Base-by-base conservation (phyloP, 2,113 vertebrate genomes). In the Caranx ignobilis region DNA sequence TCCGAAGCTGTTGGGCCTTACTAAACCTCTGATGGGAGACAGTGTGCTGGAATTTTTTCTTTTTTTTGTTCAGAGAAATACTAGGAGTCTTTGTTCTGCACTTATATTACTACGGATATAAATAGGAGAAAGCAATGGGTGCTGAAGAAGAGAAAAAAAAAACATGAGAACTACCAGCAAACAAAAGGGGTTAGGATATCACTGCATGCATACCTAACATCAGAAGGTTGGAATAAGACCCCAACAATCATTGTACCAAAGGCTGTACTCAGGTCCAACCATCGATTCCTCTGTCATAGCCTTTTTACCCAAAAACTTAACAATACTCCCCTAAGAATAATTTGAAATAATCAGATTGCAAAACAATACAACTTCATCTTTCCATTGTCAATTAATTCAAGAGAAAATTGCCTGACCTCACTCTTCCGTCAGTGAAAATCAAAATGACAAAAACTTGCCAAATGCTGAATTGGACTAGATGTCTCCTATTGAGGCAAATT, bases 1-100 rank as follows among this genome's bases (percentile, higher is more conserved):
- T 99, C 97, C 97, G 91, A 96, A 96, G 95, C 96, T 94, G 95
- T 96, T 95, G 95, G 96, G 96, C 94, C 92, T 94, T 71, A 89
- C 82, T 71, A 94, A 94, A 88, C 95, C 95, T 91, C 96, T 96
- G 94, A 95, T 92, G 94, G 95, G 94, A 96, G 94, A 95, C 93
- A 95, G 94, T 95, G 92, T 90, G 91, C 81, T 89, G 13, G 39
- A 61, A 13, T 11, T 68, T 8, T 35, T 35, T 59, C 15, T 54
- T 26, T 41, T 35, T 34, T 60, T 54, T 21, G 52, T 54, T 41
- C 43, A 75, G 85, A 86, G 57, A 67, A 83, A 50, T n/a, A 77
- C 39, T 71, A 74, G 19, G 34, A 62, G 73, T 79, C 88, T 89
- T 89, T 94, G 82, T 88, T 71, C 84, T 92, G 77, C 85, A 92